These are phyloP conservation scores for Allygus modestus DNA, from an alignment of 2,888 invertebrate species.

Conservation along the genomic window DNA sequence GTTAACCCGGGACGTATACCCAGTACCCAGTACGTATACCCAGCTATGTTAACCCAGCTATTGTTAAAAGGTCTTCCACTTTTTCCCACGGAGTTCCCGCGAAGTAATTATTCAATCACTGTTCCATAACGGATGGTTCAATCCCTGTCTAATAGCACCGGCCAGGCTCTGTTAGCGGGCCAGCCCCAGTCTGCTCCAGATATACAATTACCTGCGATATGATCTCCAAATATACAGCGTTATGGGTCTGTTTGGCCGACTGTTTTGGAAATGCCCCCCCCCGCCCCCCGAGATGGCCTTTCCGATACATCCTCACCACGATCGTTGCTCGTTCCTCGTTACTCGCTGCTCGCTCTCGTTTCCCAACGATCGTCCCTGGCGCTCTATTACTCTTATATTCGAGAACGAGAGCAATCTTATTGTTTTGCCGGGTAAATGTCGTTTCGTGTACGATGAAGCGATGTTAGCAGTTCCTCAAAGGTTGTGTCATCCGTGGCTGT, in stretches of 20 bases:
- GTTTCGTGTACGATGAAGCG: neutral
- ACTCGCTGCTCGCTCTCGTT: neutral
- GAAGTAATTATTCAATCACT: constrained; percentile 8
- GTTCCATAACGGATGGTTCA: neutral
- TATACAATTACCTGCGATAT: constrained; percentile 10
- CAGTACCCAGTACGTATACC: too few species aligned
- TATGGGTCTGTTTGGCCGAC: neutral
- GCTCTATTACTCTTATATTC: neutral
- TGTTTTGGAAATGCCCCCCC: neutral
- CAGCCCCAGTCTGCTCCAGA: neutral
- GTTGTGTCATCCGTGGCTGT: neutral
- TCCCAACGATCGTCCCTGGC: constrained; percentile 1
- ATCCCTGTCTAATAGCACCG: neutral
- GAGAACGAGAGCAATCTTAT: constrained; percentile 9
- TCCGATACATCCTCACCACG: constrained; percentile 3
- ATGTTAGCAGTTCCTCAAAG: neutral
- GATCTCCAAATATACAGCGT: neutral
- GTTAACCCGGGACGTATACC: too few species aligned
- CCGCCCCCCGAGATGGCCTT: constrained; percentile 12
- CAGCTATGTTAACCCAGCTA: too few species aligned
- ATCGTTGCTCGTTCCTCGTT: constrained; percentile 13
- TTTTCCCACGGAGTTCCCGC: neutral
- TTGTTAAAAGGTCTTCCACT: too few species aligned
- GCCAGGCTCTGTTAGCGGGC: too few species aligned
- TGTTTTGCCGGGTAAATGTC: neutral